Evolutionary conservation across 2,888 invertebrate genomes (phyloP).

Genomic region (Crioceris asparagi): DNA sequence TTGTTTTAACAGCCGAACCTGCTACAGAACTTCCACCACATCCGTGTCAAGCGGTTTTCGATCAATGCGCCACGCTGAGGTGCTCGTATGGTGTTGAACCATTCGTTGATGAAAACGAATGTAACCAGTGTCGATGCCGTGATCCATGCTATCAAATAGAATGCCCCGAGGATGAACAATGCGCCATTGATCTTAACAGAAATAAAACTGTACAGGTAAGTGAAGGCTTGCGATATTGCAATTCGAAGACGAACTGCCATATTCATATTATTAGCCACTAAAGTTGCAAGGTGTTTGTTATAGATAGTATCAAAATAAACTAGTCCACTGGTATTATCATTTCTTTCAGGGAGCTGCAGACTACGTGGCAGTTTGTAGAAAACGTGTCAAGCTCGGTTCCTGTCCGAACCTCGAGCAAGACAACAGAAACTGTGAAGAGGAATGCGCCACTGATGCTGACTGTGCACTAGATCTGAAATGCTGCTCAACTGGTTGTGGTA

Average conservation of each 20-base stretch:
- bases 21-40: slow-evolving; percentile 29
- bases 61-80: slow-evolving; percentile 50
- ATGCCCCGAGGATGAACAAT: slow-evolving; percentile 56
- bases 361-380: slow-evolving; percentile 53
- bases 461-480: slow-evolving; percentile 72
- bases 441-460: slow-evolving; percentile 73
- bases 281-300: too few species aligned
- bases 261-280: too few species aligned
- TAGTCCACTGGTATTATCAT: too few species aligned
- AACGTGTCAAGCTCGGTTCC: slow-evolving; percentile 55
- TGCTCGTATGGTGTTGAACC: slow-evolving; percentile 66
- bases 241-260: too few species aligned
- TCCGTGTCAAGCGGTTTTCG: slow-evolving; percentile 45
- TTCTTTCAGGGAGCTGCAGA: slow-evolving; percentile 28
- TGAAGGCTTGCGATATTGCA: too few species aligned
- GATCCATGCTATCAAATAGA: slow-evolving; percentile 57
- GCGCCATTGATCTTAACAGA: slow-evolving; percentile 52
- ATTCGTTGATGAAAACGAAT: slow-evolving; percentile 49
- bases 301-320: too few species aligned
- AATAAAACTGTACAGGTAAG: slow-evolving; percentile 26
- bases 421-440: slow-evolving; percentile 47
- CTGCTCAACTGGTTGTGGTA: slow-evolving; percentile 68
- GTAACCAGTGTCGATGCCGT: slow-evolving; percentile 61
- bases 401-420: slow-evolving; percentile 47
- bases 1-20: too few species aligned